Conservation (phyloP, 2,888 invertebrate species). For the Epistrophella euchroma region DNA sequence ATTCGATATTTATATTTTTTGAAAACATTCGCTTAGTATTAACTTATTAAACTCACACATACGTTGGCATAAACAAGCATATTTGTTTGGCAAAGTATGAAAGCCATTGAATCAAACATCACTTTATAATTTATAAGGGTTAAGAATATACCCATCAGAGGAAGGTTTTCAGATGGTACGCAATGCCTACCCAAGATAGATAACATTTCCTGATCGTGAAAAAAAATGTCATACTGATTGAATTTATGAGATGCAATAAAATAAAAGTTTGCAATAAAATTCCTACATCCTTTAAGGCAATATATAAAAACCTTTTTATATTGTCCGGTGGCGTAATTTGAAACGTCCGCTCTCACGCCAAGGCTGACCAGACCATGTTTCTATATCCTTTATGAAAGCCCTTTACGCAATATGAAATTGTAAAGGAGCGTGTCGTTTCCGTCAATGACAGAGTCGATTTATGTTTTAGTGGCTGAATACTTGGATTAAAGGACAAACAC, state of each 20-base stretch:
- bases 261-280: conserved; percentile 74
- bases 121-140: conserved; percentile 24
- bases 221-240: conserved; percentile 64
- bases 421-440: conserved; percentile 51
- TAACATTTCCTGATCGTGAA: conserved; percentile 28
- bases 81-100: background rate
- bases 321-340: conserved; percentile 62
- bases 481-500: conserved; percentile 6
- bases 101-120: background rate
- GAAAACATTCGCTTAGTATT: background rate
- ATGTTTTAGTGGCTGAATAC: conserved; percentile 28
- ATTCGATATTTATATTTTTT: background rate
- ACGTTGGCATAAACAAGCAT: background rate
- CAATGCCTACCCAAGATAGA: conserved; percentile 33
- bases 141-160: background rate
- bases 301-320: conserved; percentile 53
- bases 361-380: conserved; percentile 26
- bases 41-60: background rate
- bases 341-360: conserved; percentile 46
- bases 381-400: conserved; percentile 13
- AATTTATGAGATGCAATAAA: conserved; percentile 74
- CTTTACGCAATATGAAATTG: conserved; percentile 31
- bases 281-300: conserved; percentile 45
- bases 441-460: conserved; percentile 47
- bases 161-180: conserved; percentile 1